Percentiles rank a stretch among this genome's conserved stretches.
These are phyloP conservation scores for Pseudomyrmex sp. DNA, from an alignment of 1,140 invertebrate genomes.

Conservation along the genomic window DNA sequence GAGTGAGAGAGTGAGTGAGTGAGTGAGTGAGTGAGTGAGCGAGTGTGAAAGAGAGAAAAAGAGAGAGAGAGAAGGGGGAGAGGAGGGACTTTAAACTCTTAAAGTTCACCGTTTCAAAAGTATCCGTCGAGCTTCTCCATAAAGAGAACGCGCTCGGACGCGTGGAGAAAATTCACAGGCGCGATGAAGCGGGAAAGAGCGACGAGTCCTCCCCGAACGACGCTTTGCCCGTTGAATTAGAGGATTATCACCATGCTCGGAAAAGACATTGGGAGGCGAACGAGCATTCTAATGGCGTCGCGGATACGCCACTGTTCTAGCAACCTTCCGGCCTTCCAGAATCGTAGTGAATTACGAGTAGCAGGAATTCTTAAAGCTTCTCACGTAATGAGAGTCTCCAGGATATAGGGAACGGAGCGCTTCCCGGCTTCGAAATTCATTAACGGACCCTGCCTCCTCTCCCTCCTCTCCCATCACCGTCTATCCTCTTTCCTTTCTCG, in stretches of 20 bases:
- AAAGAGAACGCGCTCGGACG: background rate
- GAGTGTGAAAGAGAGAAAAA: too few relatives aligned
- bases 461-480: slow-evolving; percentile 14
- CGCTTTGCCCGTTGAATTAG: slow-evolving; percentile 66
- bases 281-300: slow-evolving; percentile 73
- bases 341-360: slow-evolving; percentile 75
- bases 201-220: background rate
- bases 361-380: slow-evolving; percentile 77
- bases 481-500: slow-evolving; percentile 32
- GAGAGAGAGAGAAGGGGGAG: background rate
- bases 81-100: slow-evolving; percentile 4
- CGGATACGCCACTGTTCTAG: slow-evolving; percentile 68
- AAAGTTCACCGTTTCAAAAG: slow-evolving; percentile 43
- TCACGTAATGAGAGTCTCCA: slow-evolving; percentile 79
- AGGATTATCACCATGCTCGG: slow-evolving; percentile 69
- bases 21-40: too few relatives aligned
- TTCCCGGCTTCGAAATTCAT: slow-evolving; percentile 77
- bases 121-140: slow-evolving; percentile 12
- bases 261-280: slow-evolving; percentile 53
- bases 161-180: slow-evolving; percentile 29
- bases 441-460: slow-evolving; percentile 67
- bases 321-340: slow-evolving; percentile 65
- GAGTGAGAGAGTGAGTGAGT: too few relatives aligned
- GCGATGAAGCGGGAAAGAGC: slow-evolving; percentile 21
- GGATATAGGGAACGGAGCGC: slow-evolving; percentile 72